phyloP scores from a whole-genome alignment of 2,113 vertebrate genomes.

The Trematocara nigrifrons region DNA sequence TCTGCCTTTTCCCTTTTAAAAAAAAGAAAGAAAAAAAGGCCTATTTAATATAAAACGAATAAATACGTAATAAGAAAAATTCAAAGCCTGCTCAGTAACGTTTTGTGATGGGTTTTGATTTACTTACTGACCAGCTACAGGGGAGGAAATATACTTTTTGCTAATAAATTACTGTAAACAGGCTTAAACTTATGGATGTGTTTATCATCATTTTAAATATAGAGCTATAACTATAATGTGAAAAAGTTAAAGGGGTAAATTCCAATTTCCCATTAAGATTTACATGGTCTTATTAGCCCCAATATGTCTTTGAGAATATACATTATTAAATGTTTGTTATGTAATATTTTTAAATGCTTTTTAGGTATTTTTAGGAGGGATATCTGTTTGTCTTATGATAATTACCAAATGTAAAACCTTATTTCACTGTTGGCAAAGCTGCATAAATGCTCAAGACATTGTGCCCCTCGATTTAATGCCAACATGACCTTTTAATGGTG shows the following conservation, averaged over 20 bases:
- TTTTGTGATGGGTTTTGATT: background rate
- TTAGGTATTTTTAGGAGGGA: background rate
- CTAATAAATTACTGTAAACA: background rate
- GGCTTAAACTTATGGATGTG: background rate
- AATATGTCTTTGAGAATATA: background rate
- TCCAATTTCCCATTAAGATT: background rate
- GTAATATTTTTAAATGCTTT: background rate
- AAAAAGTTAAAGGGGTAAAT: background rate
- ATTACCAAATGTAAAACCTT: background rate
- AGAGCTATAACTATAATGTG: background rate
- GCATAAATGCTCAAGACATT: background rate
- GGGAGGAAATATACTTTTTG: background rate
- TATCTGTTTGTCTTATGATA: background rate
- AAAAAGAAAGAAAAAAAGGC: background rate
- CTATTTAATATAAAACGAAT: background rate
- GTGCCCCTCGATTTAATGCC: background rate
- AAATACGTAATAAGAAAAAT: background rate
- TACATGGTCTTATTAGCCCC: background rate
- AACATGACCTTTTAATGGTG: constrained; percentile 23
- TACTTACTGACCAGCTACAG: background rate
- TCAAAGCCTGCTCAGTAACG: background rate
- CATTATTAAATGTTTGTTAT: background rate
- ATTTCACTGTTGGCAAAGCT: background rate
- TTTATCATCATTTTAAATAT: background rate
- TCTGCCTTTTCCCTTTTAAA: background rate